Conservation (phyloP, 2,797 vertebrate genomes). For the Sphaeramia orbicularis region DNA sequence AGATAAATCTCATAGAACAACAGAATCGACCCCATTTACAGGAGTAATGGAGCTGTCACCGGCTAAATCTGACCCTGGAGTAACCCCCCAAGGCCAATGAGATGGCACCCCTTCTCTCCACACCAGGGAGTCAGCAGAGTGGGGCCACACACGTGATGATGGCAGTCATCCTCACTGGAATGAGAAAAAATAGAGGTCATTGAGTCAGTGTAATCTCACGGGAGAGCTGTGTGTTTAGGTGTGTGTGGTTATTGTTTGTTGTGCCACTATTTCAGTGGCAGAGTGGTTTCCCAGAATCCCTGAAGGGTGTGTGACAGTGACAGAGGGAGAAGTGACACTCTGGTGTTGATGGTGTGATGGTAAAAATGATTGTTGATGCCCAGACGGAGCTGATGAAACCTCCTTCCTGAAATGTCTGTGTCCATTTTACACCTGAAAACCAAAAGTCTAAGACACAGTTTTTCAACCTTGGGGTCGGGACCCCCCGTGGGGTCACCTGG, state of each 20-base stretch:
- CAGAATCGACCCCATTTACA: slow-evolving; percentile 63
- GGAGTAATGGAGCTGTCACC: slow-evolving; percentile 79
- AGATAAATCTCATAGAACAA: slow-evolving; percentile 60
- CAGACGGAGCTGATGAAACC: slow-evolving; percentile 44
- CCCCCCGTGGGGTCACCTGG: no score
- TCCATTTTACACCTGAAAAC: slow-evolving; percentile 10
- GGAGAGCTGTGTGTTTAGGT: slow-evolving; percentile 5
- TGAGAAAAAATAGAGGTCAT: slow-evolving; percentile 75
- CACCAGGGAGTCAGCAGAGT: slow-evolving; percentile 15
- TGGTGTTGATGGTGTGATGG: slow-evolving; percentile 33
- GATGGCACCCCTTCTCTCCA: slow-evolving; percentile 50
- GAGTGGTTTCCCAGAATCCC: slow-evolving; percentile 32
- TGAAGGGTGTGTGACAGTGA: slow-evolving; percentile 48
- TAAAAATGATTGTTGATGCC: slow-evolving; percentile 46
- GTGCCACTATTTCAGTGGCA: slow-evolving; percentile 26
- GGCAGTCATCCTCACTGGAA: slow-evolving; percentile 60
- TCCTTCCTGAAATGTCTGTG: slow-evolving; percentile 19
- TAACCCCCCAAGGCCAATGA: slow-evolving; percentile 59
- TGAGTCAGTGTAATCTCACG: slow-evolving; percentile 54
- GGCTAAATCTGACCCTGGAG: slow-evolving; percentile 67
- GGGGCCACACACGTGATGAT: slow-evolving; percentile 52
- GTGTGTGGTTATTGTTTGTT: neutral
- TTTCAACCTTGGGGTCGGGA: no score
- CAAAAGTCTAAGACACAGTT: no score
- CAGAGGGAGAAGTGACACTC: slow-evolving; percentile 34